Evolutionary conservation across 2,113 vertebrate species (phyloP), one percentile per base, ranked within the genome.

Genomic region (Enhydra lutris): DNA sequence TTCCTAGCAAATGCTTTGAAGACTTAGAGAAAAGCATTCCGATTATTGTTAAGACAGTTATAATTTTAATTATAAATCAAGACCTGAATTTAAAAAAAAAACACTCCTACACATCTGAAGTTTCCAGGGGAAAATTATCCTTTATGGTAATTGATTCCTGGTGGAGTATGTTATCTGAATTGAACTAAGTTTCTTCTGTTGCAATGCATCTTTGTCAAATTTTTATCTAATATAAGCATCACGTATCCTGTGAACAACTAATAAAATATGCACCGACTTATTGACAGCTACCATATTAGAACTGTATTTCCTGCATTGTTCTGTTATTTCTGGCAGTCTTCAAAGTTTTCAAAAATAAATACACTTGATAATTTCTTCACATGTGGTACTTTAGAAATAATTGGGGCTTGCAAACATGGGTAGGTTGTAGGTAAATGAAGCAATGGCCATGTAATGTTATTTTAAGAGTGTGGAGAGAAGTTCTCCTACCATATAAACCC

Each of bases 11-110:
- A 80, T 86, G 24, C 88, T 94, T 57, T 69, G 65, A 96, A 96
- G 90, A 61, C 78, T 97, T 93, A 90, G 94, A 81, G 83, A 93
- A 91, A 94, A 91, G 23, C 24, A 82, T 93, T 67, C 42, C 57
- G 47, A 10, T 90, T 95, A 88, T 74, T 94, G 39, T 65, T 96
- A 79, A 93, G 81, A 89, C 15, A 55, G 12, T 86, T 85, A 73
- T 55, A 47, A 69, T 63, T 97, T 94, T 95, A 97, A 97, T 97
- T 97, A 71, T 52, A 96, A 91, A 80, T 10, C 15, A 67, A 85
- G 23, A 91, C 7, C 7, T 45, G 34, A 80, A 80, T 91, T 42
- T 10, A 50, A 84, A 74, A 24, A 55, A 15, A 15, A 52, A 7
- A 0, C 5, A 65, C 20, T 55, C n/a, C 4, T 73, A 39, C 11